Base-by-base conservation (phyloP, 2,113 vertebrate species). In the Ceuthmochares aereus region DNA sequence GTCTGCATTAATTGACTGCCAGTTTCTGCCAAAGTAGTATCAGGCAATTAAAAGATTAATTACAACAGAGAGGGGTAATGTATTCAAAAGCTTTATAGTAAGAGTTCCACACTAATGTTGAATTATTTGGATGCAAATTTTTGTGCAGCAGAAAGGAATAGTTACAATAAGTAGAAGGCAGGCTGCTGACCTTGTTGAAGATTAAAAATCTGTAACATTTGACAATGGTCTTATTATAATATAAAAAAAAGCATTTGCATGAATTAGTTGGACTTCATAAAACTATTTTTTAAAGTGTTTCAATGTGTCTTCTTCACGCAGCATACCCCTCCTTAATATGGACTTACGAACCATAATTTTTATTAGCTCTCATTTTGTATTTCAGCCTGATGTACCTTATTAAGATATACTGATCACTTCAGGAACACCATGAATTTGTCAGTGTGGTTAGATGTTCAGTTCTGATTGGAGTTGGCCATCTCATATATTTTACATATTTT, bases 31-130 rank as follows among this genome's bases (percentile, higher is more conserved):
- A 4, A 90, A 94, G 80, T 55, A 91, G 20, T 70, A 90, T 49
- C 82, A 77, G 67, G 37, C 47, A 78, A 94, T 93, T 96, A 97
- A 96, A 93, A 97, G 47, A 95, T 91, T 90, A 86, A 96, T 95
- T 93, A 87, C 51, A 93, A 67, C 58, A 75, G 49, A 87, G 77
- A 92, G 81, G 25, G 67, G 45, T 86, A 95, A 92, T 82, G 45
- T 91, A 91, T 93, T 96, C 40, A 14, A 70, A 56, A 90, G 32
- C 55, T 70, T 75, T 93, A 49, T 87, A 96, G 75, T 87, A 82
- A 82, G 23, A 89, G 3, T 47, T 51, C 32, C 40, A 58, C 25
- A 92, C 17, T 3, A 9, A 42, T 95, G 59, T 21, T 84, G 58
- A 83, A 88, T 92, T 79, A 60, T 78, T 82, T 45, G 49, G 80